Evolutionary conservation across 2,888 invertebrate genomes (phyloP).

Genomic region (Pseudococcus jackbeardsleyi): DNA sequence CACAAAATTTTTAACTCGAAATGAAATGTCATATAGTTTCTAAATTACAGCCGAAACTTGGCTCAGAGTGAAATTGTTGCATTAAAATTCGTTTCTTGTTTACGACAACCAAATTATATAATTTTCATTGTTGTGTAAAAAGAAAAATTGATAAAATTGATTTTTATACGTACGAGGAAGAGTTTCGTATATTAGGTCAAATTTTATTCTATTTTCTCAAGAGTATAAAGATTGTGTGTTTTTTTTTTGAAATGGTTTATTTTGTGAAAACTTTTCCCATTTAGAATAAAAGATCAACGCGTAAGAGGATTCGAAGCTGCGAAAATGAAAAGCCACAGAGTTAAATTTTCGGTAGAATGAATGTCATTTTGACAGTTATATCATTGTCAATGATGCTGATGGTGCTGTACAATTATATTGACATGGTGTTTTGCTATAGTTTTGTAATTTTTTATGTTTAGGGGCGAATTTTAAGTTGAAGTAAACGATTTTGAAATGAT

Average conservation of each 20-base stretch:
- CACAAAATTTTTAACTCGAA: slow-evolving; percentile 5
- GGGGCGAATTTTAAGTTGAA: too few relatives aligned
- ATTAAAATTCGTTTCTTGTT: slow-evolving; percentile 35
- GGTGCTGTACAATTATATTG: background rate
- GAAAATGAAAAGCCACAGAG: background rate
- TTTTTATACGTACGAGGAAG: background rate
- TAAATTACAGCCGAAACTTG: slow-evolving; percentile 1
- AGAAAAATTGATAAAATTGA: background rate
- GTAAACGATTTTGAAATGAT: too few relatives aligned
- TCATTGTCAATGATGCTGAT: background rate
- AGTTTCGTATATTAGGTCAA: background rate
- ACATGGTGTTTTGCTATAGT: background rate
- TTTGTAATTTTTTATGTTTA: background rate
- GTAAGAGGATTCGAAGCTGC: background rate
- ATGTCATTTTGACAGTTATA: background rate
- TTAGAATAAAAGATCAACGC: background rate
- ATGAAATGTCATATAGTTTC: slow-evolving; percentile 26
- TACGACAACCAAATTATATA: slow-evolving; percentile 4
- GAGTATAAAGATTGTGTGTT: background rate
- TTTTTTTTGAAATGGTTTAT: background rate
- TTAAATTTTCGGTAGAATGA: background rate
- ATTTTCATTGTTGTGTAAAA: background rate
- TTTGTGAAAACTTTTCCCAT: background rate
- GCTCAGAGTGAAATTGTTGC: background rate
- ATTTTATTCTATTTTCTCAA: background rate